A percentile compares a stretch with the other conserved stretches of the same genome.
Evolutionary conservation across 2,888 invertebrate genomes (phyloP).

Genomic region (Spilosoma lubricipeda): DNA sequence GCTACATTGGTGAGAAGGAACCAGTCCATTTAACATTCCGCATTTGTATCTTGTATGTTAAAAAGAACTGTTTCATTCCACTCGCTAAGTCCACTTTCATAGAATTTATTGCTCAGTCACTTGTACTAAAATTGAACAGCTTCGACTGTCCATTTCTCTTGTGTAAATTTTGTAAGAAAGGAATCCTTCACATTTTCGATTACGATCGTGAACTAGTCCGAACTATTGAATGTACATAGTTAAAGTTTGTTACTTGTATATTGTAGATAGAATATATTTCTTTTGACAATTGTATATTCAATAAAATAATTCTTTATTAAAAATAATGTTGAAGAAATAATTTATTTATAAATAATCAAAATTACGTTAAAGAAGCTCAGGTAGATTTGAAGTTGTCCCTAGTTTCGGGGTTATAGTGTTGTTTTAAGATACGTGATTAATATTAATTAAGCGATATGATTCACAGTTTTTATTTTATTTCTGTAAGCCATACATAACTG

Average conservation of each 20-base stretch:
- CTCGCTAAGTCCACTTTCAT: constrained; percentile 7
- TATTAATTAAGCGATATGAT: constrained; percentile 72
- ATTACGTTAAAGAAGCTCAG: constrained; percentile 77
- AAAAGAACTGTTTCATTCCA: constrained; percentile 11
- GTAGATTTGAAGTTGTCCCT: constrained; percentile 69
- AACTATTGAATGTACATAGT: constrained; percentile 84
- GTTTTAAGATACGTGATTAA: constrained; percentile 68
- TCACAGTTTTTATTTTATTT: constrained; percentile 62
- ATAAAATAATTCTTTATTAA: constrained; percentile 76
- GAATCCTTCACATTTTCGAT: constrained; percentile 72
- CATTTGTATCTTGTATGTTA: constrained; percentile 13
- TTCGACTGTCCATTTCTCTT: constrained; percentile 65
- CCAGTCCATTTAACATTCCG: constrained; percentile 11
- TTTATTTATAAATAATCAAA: constrained; percentile 78
- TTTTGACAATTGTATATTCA: constrained; percentile 83
- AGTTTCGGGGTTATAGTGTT: constrained; percentile 60
- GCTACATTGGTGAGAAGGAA: constrained; percentile 14
- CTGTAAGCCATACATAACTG: constrained; percentile 72
- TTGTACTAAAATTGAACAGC: constrained; percentile 54
- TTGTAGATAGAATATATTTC: constrained; percentile 86
- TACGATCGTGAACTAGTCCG: constrained; percentile 84
- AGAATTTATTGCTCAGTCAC: constrained; percentile 44
- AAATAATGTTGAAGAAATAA: constrained; percentile 73
- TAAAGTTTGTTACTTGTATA: constrained; percentile 86
- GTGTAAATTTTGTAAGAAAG: constrained; percentile 80